Evolutionary conservation across 1,140 invertebrate species (phyloP).

Genomic region (Amyelois transitella): DNA sequence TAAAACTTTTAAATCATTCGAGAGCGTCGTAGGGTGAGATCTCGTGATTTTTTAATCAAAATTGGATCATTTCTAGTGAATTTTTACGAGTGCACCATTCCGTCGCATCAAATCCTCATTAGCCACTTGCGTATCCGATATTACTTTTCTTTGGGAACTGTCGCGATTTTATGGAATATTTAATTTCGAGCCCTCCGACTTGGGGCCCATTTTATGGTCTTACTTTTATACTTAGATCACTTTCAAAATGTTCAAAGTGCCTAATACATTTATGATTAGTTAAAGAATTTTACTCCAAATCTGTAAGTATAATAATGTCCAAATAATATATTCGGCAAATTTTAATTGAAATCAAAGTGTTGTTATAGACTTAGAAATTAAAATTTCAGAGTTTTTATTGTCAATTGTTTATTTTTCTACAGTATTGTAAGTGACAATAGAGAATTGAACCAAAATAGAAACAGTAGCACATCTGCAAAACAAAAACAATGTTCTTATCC

Average conservation of each 20-base stretch:
- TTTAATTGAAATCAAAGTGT: too few relatives aligned
- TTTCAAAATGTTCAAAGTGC: not conserved
- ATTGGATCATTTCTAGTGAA: constrained; percentile 71
- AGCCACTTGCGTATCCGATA: constrained; percentile 69
- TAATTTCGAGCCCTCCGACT: constrained; percentile 44
- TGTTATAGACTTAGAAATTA: too few relatives aligned
- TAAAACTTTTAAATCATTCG: constrained; percentile 76
- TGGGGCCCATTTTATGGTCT: constrained; percentile 21
- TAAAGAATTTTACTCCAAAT: not conserved
- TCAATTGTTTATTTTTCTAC: not conserved
- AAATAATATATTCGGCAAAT: too few relatives aligned
- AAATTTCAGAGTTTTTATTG: not conserved
- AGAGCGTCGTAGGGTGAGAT: constrained; percentile 57
- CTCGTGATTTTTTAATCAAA: constrained; percentile 73
- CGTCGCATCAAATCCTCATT: constrained; percentile 68
- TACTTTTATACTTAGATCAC: not conserved
- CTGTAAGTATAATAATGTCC: too few relatives aligned
- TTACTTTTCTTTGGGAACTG: constrained; percentile 69
- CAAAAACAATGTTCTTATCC: not conserved
- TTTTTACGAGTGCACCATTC: constrained; percentile 67
- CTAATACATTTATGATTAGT: not conserved
- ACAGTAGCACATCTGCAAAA: not conserved
- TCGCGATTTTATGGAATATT: constrained; percentile 60
- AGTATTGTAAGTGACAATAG: too few relatives aligned
- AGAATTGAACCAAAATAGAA: not conserved